These are phyloP conservation scores for Huso huso DNA, from an alignment of 2,797 vertebrate species.

Conservation along the genomic window DNA sequence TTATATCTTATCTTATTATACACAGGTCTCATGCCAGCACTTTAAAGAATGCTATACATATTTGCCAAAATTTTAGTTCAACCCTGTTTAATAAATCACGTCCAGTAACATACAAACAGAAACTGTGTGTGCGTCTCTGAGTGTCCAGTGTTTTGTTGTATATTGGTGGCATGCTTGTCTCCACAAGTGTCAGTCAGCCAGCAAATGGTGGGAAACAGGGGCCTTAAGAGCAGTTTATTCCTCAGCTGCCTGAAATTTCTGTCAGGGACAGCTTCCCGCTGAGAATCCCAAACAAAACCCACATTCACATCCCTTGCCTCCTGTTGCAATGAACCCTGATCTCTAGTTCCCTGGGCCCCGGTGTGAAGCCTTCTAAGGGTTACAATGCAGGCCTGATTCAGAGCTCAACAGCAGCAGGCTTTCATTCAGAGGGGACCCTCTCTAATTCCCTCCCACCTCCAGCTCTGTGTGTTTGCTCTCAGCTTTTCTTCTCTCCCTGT, in stretches of 20 bases:
- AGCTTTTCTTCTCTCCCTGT: not conserved
- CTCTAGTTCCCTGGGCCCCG: not conserved
- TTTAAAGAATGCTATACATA: too few species aligned
- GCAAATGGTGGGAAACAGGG: not conserved
- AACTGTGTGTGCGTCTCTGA: too few species aligned
- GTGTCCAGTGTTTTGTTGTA: not conserved
- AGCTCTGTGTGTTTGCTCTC: not conserved
- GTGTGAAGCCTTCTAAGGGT: slow-evolving; percentile 1
- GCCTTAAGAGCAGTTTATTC: not conserved
- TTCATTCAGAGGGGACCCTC: not conserved
- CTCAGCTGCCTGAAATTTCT: not conserved
- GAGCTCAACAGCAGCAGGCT: not conserved
- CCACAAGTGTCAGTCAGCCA: not conserved
- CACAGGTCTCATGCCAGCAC: too few species aligned
- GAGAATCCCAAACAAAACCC: not conserved
- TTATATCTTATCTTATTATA: too few species aligned
- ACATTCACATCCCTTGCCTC: not conserved
- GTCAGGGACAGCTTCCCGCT: not conserved
- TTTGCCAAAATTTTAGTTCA: too few species aligned
- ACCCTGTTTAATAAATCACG: too few species aligned
- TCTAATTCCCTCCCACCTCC: not conserved
- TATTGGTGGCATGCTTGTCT: not conserved
- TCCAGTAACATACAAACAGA: too few species aligned
- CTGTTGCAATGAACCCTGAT: not conserved
- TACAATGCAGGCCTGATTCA: not conserved